Evolutionary conservation across 2,888 invertebrate species (phyloP).

Genomic region (Sphaerophoria rueppellii): DNA sequence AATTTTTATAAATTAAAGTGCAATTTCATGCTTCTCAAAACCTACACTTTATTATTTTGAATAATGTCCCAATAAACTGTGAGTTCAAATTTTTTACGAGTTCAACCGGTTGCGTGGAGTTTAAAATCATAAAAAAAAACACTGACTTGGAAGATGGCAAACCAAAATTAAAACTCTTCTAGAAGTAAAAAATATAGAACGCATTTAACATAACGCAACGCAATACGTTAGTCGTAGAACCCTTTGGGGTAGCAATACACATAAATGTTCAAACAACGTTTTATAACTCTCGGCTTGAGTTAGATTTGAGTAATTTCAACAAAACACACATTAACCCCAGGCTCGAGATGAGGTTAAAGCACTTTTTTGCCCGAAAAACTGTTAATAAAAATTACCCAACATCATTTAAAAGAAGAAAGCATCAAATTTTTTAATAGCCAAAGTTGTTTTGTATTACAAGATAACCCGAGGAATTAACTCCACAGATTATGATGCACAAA

Average conservation of each 20-base stretch:
- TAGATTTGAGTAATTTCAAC: slow-evolving; percentile 15
- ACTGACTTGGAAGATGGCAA: neutral
- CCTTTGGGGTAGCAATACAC: neutral
- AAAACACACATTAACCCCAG: neutral
- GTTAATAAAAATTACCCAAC: neutral
- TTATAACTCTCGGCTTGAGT: slow-evolving; percentile 15
- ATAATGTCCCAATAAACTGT: slow-evolving; percentile 2
- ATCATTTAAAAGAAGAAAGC: slow-evolving; percentile 30
- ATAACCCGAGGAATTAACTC: neutral
- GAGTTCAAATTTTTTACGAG: neutral
- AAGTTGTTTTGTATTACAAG: neutral
- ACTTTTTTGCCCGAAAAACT: neutral
- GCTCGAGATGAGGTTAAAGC: neutral
- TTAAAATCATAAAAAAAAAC: slow-evolving; percentile 10
- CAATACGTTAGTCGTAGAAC: slow-evolving; percentile 43
- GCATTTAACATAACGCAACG: neutral
- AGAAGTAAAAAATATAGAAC: neutral
- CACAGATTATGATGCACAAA: slow-evolving; percentile 32
- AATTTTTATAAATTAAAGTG: slow-evolving; percentile 27
- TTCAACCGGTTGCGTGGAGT: neutral
- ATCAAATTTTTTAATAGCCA: slow-evolving; percentile 22
- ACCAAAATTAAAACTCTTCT: neutral
- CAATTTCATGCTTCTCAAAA: slow-evolving; percentile 31
- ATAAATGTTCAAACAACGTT: slow-evolving; percentile 2
- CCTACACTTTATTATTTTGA: slow-evolving; percentile 28